Conservation (phyloP, 2,797 vertebrate genomes). For the Danionella dracula region DNA sequence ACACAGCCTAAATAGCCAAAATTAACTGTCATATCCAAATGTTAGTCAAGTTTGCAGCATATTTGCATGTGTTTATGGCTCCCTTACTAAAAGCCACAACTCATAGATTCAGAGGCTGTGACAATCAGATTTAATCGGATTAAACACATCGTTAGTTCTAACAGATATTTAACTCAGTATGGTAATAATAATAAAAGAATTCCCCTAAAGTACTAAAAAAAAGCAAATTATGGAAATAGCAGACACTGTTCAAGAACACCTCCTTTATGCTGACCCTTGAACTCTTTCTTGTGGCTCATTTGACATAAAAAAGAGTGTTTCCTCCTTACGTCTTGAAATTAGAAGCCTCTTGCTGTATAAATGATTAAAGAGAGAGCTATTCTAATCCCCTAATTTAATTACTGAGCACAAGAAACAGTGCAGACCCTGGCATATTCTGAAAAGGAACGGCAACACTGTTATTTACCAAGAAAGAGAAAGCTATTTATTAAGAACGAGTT, state of each 20-base stretch:
- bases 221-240: background rate
- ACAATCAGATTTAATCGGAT: background rate
- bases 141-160: conserved; percentile 7
- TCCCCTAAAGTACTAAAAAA: too few relatives aligned
- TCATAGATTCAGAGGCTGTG: background rate
- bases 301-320: conserved; percentile 14
- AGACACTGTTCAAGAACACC: background rate
- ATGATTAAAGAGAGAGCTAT: conserved; percentile 4
- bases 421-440: background rate
- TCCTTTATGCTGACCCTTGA: background rate
- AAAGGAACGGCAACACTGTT: background rate
- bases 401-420: background rate
- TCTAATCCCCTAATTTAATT: conserved; percentile 31
- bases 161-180: background rate
- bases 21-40: too few relatives aligned
- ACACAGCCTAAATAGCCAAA: too few relatives aligned
- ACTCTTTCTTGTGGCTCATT: background rate
- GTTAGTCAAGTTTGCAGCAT: too few relatives aligned
- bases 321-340: background rate
- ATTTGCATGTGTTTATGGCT: background rate
- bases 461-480: background rate
- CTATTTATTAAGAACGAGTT: too few relatives aligned
- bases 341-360: background rate
- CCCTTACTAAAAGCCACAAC: background rate
- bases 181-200: background rate